phyloP scores from a whole-genome alignment of 2,888 invertebrate species.

The Pteria penguin region DNA sequence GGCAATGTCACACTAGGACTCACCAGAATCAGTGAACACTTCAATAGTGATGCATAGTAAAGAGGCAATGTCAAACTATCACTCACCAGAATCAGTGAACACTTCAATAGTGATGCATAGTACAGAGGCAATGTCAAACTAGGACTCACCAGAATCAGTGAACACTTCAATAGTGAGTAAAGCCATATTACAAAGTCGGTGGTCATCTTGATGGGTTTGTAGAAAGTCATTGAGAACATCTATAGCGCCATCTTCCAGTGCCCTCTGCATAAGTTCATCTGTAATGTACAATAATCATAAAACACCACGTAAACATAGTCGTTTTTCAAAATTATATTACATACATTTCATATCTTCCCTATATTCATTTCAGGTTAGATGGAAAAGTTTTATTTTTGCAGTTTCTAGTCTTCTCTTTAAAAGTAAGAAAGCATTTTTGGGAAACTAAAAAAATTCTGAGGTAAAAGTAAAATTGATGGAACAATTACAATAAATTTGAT shows the following conservation, averaged over 20 bases:
- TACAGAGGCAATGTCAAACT: conserved; percentile 82
- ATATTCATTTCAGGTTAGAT: too few species aligned
- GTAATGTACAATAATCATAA: too few species aligned
- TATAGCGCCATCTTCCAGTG: conserved; percentile 81
- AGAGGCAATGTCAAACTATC: background rate
- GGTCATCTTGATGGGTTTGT: conserved; percentile 80
- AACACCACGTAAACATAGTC: too few species aligned
- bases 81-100: background rate
- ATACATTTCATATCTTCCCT: too few species aligned
- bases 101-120: background rate
- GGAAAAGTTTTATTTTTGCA: too few species aligned
- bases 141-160: conserved; percentile 80
- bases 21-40: background rate
- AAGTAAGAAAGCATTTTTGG: too few species aligned
- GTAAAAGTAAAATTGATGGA: too few species aligned
- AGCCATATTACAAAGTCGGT: conserved; percentile 82
- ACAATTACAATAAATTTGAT: too few species aligned
- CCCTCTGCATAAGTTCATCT: conserved; percentile 79
- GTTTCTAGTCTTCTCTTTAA: too few species aligned
- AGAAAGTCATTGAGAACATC: conserved; percentile 82
- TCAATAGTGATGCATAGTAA: background rate
- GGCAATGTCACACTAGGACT: background rate
- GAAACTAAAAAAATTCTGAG: too few species aligned
- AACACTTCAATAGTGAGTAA: conserved; percentile 82
- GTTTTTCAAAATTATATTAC: too few species aligned